Conservation (phyloP, 2,888 invertebrate genomes). For the Heliconius erato region DNA sequence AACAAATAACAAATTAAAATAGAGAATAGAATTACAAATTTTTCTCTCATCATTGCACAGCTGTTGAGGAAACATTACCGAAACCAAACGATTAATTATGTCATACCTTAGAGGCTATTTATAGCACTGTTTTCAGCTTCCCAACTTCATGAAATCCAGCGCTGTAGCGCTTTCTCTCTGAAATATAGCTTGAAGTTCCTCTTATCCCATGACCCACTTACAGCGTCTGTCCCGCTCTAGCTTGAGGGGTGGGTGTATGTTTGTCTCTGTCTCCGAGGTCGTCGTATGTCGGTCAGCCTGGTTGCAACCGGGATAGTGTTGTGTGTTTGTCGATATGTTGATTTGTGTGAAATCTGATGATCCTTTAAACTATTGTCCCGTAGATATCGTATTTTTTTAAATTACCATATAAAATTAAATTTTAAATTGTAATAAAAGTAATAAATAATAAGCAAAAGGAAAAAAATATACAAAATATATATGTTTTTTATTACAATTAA, state of each 20-base stretch:
- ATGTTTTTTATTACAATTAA: too few relatives aligned
- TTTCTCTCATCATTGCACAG: conserved; percentile 26
- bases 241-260: conserved; percentile 52
- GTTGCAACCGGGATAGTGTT: conserved; percentile 77
- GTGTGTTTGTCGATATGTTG: conserved; percentile 52
- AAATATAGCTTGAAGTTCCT: conserved; percentile 70
- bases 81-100: conserved; percentile 63
- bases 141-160: conserved; percentile 65
- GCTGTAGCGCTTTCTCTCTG: conserved; percentile 70
- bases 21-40: conserved; percentile 21
- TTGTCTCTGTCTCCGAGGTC: conserved; percentile 76
- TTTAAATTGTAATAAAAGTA: too few relatives aligned
- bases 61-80: conserved; percentile 35
- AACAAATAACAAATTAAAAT: neutral
- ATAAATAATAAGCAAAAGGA: too few relatives aligned
- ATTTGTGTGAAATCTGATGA: neutral
- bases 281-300: conserved; percentile 80
- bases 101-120: conserved; percentile 68
- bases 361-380: neutral
- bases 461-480: too few relatives aligned
- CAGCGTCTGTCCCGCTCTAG: conserved; percentile 60
- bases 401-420: too few relatives aligned
- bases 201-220: conserved; percentile 84
- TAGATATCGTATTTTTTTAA: neutral
- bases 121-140: conserved; percentile 71